Evolutionary conservation across 2,797 vertebrate species (phyloP).

Genomic region (Acrossocheilus wenchowensis): DNA sequence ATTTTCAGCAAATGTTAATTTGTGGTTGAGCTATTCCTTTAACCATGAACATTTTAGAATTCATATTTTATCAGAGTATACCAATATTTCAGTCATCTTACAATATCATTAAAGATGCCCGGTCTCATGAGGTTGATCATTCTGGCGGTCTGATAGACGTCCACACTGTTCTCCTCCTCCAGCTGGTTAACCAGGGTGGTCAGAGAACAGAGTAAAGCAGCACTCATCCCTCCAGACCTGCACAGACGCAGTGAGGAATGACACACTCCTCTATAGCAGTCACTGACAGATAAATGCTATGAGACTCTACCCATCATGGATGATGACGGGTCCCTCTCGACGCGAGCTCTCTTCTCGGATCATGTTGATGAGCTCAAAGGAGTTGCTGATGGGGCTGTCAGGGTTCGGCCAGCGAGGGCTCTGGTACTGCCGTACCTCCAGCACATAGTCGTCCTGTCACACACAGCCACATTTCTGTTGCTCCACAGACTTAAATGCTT

Average conservation of each 20-base stretch:
- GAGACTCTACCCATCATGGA: constrained; percentile 91
- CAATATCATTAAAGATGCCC: constrained; percentile 91
- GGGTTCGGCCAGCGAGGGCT: constrained; percentile 95
- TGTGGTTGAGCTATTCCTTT: too few species aligned
- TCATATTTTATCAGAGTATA: not conserved
- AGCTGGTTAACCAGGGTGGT: constrained; percentile 87
- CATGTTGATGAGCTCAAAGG: constrained; percentile 88
- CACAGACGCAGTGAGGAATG: not conserved
- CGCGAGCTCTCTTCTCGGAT: constrained; percentile 86
- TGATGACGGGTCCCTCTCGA: constrained; percentile 83
- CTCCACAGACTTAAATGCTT: not conserved
- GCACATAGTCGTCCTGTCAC: constrained; percentile 84
- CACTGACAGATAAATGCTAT: not conserved
- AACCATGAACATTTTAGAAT: not conserved
- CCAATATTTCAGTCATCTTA: constrained; percentile 75
- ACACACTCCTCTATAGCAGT: not conserved
- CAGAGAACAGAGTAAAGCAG: constrained; percentile 93
- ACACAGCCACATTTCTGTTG: not conserved
- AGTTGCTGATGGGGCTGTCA: constrained; percentile 94
- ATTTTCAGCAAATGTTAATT: not conserved
- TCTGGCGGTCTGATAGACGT: constrained; percentile 92
- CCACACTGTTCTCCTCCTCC: constrained; percentile 88
- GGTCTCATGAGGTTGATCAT: constrained; percentile 98
- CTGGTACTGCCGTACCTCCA: constrained; percentile 91
- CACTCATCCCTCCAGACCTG: constrained; percentile 90